Evolutionary conservation across 2,113 vertebrate genomes (phyloP), one percentile per base, ranked within the genome.

Genomic region (Sceloporus tristichus): DNA sequence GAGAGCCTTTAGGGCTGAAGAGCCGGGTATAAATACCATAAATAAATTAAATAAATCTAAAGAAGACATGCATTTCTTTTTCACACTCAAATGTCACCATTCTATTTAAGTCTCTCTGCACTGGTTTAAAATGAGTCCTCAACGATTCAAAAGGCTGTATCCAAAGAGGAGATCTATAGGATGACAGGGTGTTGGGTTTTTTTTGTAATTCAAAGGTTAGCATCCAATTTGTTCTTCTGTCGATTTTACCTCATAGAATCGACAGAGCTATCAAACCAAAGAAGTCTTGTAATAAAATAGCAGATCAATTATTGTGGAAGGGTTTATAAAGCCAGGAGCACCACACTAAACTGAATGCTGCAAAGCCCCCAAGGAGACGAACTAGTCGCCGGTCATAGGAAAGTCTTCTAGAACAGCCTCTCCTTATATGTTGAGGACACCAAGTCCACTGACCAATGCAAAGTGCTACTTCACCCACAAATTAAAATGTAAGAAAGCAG

Each of bases 401-500:
- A 25, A 25, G 65, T 25, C 21, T 66, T 21, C 65, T 18, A 7
- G 13, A 66, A 25, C 65, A 66, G 65, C 65, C 5, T 18, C 19
- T 25, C 65, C 18, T 66, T 48, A 21, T 5, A 48, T 48, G 48
- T 5, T 48, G 4, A 48, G 48, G 5, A 48, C 48, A 48, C 48
- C 48, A 48, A 7, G 48, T 34, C 34, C 34, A 34, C 9, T 34
- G 16, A 0, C 0, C 23, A 87, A 88, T 0, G 53, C 42, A 87
- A 54, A 18, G 3, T 7, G 38, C 54, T 53, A 0, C 29, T n/a
- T 56, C 79, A 0, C 3, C 90, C 88, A 70, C 85, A 86, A 81
- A 75, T 65, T 90, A 82, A 74, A 76, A 38, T 1, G 74, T 70
- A 81, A n/a, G 83, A 89, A 9, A 42, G 34, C 85, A 71, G 8